Conservation (phyloP, 2,797 vertebrate species). For the Clamator glandarius region DNA sequence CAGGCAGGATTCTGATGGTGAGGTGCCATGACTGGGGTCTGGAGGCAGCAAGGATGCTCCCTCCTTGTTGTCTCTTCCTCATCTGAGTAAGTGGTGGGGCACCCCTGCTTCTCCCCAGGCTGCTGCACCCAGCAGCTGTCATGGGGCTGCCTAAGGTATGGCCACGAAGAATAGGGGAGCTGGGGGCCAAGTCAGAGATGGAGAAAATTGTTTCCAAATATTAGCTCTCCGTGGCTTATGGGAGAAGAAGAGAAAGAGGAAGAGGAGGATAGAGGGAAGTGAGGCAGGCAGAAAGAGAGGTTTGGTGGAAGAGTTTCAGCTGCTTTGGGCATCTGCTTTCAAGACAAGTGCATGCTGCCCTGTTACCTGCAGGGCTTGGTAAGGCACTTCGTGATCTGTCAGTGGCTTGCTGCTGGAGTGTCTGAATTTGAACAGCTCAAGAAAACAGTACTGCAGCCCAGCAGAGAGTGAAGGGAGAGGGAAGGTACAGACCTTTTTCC, state of each 20-base stretch:
- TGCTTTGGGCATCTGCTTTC: not conserved
- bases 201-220: not conserved
- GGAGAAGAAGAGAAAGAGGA: not conserved
- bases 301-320: not conserved
- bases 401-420: not conserved
- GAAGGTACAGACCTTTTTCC: not conserved
- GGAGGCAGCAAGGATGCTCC: not conserved
- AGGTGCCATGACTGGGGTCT: not conserved
- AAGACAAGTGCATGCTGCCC: not conserved
- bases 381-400: not conserved
- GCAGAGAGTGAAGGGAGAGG: not conserved
- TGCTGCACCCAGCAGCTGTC: not conserved
- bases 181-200: not conserved
- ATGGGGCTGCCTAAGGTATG: not conserved
- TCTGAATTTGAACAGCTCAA: not conserved
- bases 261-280: not conserved
- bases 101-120: not conserved
- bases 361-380: not conserved
- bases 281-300: not conserved
- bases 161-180: not conserved
- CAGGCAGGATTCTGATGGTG: fast-evolving
- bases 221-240: not conserved
- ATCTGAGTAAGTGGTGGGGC: not conserved
- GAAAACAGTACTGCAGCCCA: not conserved
- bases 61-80: not conserved